Conservation (phyloP, 1,140 invertebrate species). For the Euwallacea similis region DNA sequence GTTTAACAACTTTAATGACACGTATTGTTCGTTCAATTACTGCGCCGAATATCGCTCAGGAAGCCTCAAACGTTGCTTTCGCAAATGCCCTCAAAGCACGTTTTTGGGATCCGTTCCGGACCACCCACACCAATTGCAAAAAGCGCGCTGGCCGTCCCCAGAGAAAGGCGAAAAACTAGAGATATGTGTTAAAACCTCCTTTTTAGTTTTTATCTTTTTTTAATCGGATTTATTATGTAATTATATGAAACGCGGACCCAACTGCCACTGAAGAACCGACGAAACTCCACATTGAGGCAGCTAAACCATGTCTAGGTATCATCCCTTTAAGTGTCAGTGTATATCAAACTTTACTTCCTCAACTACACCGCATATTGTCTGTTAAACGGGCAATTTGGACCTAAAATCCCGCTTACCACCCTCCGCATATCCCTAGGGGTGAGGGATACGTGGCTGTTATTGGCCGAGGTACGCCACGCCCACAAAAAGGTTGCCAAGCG, state of each 20-base stretch:
- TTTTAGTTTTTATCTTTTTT: too few relatives aligned
- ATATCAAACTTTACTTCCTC: constrained; percentile 44
- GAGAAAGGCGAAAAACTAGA: not conserved
- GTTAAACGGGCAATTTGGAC: constrained; percentile 46
- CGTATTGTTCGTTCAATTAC: constrained; percentile 34
- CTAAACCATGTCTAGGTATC: constrained; percentile 6
- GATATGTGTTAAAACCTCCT: too few relatives aligned
- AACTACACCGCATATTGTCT: constrained; percentile 48
- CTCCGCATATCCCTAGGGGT: constrained; percentile 31
- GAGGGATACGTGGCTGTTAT: constrained; percentile 25
- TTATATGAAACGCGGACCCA: too few relatives aligned
- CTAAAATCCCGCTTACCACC: constrained; percentile 37
- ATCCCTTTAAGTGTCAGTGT: constrained; percentile 3
- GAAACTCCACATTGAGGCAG: too few relatives aligned
- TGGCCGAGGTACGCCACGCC: constrained; percentile 34
- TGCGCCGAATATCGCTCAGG: constrained; percentile 22
- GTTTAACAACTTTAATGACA: constrained; percentile 37
- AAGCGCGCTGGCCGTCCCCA: too few relatives aligned
- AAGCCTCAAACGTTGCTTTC: constrained; percentile 31
- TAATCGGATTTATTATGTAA: too few relatives aligned
- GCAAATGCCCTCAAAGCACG: constrained; percentile 2
- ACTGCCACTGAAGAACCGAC: too few relatives aligned
- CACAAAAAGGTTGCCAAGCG: constrained; percentile 38
- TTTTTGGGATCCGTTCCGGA: not conserved
- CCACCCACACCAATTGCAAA: constrained; percentile 8